Base-by-base conservation (phyloP, 2,797 vertebrate species). In the Denticeps clupeoides region DNA sequence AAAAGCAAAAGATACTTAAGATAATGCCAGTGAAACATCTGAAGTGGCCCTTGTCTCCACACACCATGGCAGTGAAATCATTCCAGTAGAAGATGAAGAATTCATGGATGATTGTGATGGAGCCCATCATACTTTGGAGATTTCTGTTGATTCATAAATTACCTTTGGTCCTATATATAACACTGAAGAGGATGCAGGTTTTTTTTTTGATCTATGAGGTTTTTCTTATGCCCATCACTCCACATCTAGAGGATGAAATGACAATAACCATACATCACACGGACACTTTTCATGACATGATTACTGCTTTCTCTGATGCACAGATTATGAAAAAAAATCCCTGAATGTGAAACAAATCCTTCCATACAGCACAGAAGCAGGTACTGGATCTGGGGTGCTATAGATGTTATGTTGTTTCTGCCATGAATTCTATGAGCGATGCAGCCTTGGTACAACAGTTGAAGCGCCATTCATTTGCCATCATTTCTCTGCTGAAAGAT, bases 391-490 rank as follows among this genome's bases (percentile, higher is more conserved):
- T 19, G 51, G 56, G 8, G 45, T 62, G 13, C 4, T 53, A 37
- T 53, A 38, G 53, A 61, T 59, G 47, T 57, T 23, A 44, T 44
- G 47, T 29, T 47, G 33, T 9, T 69, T 67, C 24, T 69, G 56
- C 41, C 26, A 40, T 5, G 51, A 68, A 19, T 64, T 60, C 41
- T 68, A 56, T n/a, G 44, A 61, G 1, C 2, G 32, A 3, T 62
- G 55, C 7, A 40, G 59, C 7, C 22, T 53, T 3, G 55, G 54
- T 22, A 47, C 60, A 41, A 27, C 50, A 45, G 11, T 59, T 13
- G 66, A 62, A 58, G 53, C 60, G 3, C 47, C 54, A 19, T 66
- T 60, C 37, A 47, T 60, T 26, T 29, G 53, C n/a, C 45, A 62
- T 47, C 55, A 62, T 33, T 63, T 62, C 33, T 43, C 9, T 22